Percentiles rank a stretch among this genome's conserved stretches.
These are phyloP conservation scores for Drosophila austrosaltans DNA, from an alignment of 2,888 invertebrate genomes.

Conservation along the genomic window DNA sequence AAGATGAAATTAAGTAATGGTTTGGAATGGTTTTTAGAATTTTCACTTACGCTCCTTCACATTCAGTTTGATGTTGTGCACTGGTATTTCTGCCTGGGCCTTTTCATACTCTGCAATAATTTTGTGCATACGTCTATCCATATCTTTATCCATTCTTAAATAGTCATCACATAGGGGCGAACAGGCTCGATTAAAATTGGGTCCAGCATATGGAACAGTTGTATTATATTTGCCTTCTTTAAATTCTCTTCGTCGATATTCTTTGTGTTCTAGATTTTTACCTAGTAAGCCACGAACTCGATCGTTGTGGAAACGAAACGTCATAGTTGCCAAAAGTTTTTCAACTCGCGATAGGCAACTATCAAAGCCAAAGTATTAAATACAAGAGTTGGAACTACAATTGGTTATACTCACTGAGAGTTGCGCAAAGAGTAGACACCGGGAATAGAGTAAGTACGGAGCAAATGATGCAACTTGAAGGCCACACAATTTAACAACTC, in stretches of 20 bases:
- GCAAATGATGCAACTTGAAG: constrained; percentile 73
- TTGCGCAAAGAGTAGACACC: constrained; percentile 78
- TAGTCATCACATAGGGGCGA: constrained; percentile 24
- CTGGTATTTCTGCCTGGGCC: not conserved
- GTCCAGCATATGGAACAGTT: constrained; percentile 63
- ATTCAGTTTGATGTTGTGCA: not conserved
- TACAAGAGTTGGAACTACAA: not conserved
- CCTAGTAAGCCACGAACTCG: constrained; percentile 38
- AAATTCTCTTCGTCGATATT: constrained; percentile 38
- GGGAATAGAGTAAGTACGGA: constrained; percentile 75
- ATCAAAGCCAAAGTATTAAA: not conserved
- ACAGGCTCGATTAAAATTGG: constrained; percentile 51
- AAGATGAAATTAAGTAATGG: not conserved
- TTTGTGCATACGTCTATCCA: constrained; percentile 60
- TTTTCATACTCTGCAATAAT: constrained; percentile 62
- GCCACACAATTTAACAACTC: constrained; percentile 80
- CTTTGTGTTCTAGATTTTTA: constrained; percentile 14
- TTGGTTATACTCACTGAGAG: constrained; percentile 60
- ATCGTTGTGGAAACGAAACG: constrained; percentile 73
- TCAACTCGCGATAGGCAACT: constrained; percentile 79
- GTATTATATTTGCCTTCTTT: constrained; percentile 34
- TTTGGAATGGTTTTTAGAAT: not conserved
- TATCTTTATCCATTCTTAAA: constrained; percentile 18
- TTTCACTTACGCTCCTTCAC: constrained; percentile 38
- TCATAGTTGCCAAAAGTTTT: constrained; percentile 63